A percentile compares a stretch with the other conserved stretches of the same genome.
These are phyloP conservation scores for Meghimatium bilineatum DNA, from an alignment of 2,888 invertebrate species.

Conservation along the genomic window DNA sequence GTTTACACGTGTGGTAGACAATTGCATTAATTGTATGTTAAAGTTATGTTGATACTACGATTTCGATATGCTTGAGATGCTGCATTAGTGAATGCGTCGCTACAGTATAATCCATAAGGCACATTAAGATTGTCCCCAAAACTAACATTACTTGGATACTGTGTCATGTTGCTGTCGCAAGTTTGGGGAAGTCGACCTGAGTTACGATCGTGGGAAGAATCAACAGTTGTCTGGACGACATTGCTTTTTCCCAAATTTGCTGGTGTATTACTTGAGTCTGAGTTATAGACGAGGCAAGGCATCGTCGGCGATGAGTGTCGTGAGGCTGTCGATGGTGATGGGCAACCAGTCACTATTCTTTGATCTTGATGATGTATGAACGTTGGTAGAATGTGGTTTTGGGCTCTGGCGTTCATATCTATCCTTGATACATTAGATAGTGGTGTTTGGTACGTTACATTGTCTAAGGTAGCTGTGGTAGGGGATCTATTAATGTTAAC, in stretches of 20 bases:
- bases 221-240: neutral
- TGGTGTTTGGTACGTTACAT: neutral
- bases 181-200: neutral
- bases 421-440: neutral
- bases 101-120: constrained; percentile 39
- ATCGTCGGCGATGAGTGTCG: neutral
- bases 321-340: neutral
- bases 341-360: neutral
- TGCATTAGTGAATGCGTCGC: constrained; percentile 30
- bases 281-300: neutral
- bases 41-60: constrained; percentile 71
- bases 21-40: constrained; percentile 64
- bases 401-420: neutral
- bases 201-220: neutral
- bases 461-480: neutral
- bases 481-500: neutral
- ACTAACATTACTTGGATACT: neutral
- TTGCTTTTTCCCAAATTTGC: neutral
- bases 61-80: constrained; percentile 54
- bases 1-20: too few relatives aligned
- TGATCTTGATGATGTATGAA: neutral
- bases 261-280: neutral
- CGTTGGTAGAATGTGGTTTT: too few relatives aligned
- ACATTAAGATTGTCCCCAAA: neutral
- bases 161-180: neutral